Evolutionary conservation across 2,888 invertebrate species (phyloP).

Genomic region (Oxyscelio sp.): DNA sequence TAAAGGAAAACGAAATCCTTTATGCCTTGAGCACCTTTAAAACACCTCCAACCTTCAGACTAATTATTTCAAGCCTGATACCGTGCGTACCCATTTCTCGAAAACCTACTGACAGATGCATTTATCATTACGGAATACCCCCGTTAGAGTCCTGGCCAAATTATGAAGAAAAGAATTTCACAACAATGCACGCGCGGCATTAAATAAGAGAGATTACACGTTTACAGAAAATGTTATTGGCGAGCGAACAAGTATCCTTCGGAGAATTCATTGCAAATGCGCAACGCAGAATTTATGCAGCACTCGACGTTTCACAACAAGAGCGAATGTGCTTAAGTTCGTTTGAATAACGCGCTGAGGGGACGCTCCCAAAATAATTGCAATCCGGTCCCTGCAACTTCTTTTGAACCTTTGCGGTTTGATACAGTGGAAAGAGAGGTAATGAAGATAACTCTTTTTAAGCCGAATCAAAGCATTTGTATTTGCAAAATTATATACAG

Average conservation of each 20-base stretch:
- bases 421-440: too few relatives aligned
- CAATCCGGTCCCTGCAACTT: not conserved
- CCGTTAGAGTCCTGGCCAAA: slow-evolving; percentile 20
- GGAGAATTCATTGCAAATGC: slow-evolving; percentile 65
- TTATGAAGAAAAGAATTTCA: slow-evolving; percentile 58
- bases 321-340: slow-evolving; percentile 42
- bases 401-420: too few relatives aligned
- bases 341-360: slow-evolving; percentile 37
- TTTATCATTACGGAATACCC: slow-evolving; percentile 26
- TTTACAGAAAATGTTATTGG: slow-evolving; percentile 65
- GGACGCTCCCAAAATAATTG: slow-evolving; percentile 59
- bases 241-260: slow-evolving; percentile 65
- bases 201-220: slow-evolving; percentile 65
- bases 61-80: not conserved
- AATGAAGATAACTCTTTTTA: too few relatives aligned
- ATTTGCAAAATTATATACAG: too few relatives aligned
- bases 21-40: too few relatives aligned
- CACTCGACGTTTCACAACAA: slow-evolving; percentile 65
- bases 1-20: too few relatives aligned
- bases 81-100: not conserved
- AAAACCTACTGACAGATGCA: not conserved
- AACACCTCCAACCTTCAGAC: too few relatives aligned
- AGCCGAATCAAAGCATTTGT: too few relatives aligned
- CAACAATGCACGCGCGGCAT: slow-evolving; percentile 60
- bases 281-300: slow-evolving; percentile 63